Evolutionary conservation across 1,140 invertebrate genomes (phyloP), one percentile per base, ranked within the genome.

Genomic region (Drosophila lacteicornis): DNA sequence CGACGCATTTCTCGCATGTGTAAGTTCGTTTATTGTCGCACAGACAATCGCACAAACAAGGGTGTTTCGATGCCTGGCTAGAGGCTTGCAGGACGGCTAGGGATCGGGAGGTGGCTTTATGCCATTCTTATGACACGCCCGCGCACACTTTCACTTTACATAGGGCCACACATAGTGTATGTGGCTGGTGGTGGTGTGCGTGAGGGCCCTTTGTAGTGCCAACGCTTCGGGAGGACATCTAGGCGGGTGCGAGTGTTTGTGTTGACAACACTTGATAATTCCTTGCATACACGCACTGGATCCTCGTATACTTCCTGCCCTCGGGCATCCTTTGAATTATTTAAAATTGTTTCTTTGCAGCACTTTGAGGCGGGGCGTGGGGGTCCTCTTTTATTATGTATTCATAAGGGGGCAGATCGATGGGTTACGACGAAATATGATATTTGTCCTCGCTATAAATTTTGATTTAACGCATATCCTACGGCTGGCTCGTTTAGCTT

Each of bases 221-320:
- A 68, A 83, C 68, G 51, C 51, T 66, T 27, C 56, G 30, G 56
- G 25, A 60, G 63, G 42, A 61, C 63, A 66, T 47, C 56, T 56
- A 47, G 60, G 47, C 58, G 58, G 30, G 42, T 46, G 57, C 22
- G 36, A 45, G 36, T 61, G 66, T 70, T 69, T 81, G 68, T 88
- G 85, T 88, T 79, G 66, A 85, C 81, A 88, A 88, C 85, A 88
- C 85, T 90, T 90, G 85, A 85, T 88, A 88, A 90, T 88, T 90
- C 79, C 81, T 67, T 85, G 79, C 85, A 90, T 90, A 88, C 81
- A 88, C 85, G 85, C 85, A 88, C 68, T 71, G 57, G 67, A 82
- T 80, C 74, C 85, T 80, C 1, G 46, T 36, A 36, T 36, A 36
- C 59, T 61, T 38, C 65, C 38, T 47, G 43, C 19, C 58, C 33